Base-by-base conservation (phyloP, 1,140 invertebrate genomes). In the Chrysopa pallens region DNA sequence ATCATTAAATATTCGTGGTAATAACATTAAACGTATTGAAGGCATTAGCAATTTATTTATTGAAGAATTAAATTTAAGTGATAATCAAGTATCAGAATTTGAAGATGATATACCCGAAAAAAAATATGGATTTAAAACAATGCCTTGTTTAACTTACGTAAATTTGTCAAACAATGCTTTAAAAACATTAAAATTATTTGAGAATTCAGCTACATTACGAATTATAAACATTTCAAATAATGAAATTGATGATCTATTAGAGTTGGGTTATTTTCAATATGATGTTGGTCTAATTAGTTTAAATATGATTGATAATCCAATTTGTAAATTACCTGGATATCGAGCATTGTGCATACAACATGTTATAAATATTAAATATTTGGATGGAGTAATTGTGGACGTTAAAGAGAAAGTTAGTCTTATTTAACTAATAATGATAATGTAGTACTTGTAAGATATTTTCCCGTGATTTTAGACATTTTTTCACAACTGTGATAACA, bases 221-320 rank as follows among this genome's bases (percentile, higher is more conserved):
- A 33, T 29, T n/a, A 12, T 54, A 8, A 46, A 47, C 17, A n/a
- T 51, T 1, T 23, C 15, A 9, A 17, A 42, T 13, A 55, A 54
- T 38, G 15, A 43, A 13, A 40, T 52, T 23, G 29, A 36, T 1
- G 29, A 48, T 35, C 37, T 52, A 6, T 23, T 51, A 14, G 54
- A 56, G 38, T 29, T 56, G 11, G 43, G 45, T 8, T 49, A 52
- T 38, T 40, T 56, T 14, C 44, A 39, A 38, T 39, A 47, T 38
- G 41, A 53, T 17, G 48, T 23, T n/a, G 46, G 28, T 35, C 38
- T 55, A 11, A 39, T 28, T 27, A 49, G 47, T 14, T 23, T 55
- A n/a, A 44, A 55, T 43, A 42, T 56, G 12, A 42, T 12, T 4
- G 46, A 47, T 7, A 56, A 56, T 46, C 48, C 50, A 13, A 47